Conservation (phyloP, 2,113 vertebrate genomes). For the Pachycephala philippinensis region DNA sequence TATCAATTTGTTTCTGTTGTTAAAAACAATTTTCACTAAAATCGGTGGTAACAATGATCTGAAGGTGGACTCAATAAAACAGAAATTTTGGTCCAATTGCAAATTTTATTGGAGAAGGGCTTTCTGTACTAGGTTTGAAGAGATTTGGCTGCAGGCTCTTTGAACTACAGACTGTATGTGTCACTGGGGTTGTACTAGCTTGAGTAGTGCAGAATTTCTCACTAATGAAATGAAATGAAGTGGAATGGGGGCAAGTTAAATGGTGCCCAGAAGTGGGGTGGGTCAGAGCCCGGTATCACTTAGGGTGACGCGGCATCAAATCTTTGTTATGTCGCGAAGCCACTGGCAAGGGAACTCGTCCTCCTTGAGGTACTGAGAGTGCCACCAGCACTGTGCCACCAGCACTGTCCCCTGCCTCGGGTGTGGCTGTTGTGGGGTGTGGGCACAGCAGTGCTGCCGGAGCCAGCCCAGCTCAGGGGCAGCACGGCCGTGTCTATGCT, state of each 20-base stretch:
- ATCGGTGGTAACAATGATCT: neutral
- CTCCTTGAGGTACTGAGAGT: neutral
- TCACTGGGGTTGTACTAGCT: neutral
- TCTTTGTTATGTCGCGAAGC: neutral
- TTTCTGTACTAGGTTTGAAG: neutral
- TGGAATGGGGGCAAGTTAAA: neutral
- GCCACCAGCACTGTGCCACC: neutral
- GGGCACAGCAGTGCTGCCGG: accelerated
- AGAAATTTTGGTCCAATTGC: neutral
- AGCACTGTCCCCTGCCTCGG: neutral
- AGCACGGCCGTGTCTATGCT: neutral
- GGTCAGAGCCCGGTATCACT: neutral
- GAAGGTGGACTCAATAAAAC: neutral
- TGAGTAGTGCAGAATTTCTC: neutral
- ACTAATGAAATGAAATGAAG: neutral
- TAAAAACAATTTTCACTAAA: neutral
- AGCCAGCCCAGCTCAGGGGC: neutral
- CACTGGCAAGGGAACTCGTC: neutral
- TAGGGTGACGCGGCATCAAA: neutral
- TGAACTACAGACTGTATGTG: neutral
- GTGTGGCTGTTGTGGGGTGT: neutral
- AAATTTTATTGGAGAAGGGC: neutral
- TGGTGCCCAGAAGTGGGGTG: neutral
- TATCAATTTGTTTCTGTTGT: neutral
- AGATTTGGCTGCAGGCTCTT: neutral